Percentiles rank a stretch among this genome's conserved stretches.
These are phyloP conservation scores for Tachina grossa DNA, from an alignment of 2,888 invertebrate genomes.

Conservation along the genomic window DNA sequence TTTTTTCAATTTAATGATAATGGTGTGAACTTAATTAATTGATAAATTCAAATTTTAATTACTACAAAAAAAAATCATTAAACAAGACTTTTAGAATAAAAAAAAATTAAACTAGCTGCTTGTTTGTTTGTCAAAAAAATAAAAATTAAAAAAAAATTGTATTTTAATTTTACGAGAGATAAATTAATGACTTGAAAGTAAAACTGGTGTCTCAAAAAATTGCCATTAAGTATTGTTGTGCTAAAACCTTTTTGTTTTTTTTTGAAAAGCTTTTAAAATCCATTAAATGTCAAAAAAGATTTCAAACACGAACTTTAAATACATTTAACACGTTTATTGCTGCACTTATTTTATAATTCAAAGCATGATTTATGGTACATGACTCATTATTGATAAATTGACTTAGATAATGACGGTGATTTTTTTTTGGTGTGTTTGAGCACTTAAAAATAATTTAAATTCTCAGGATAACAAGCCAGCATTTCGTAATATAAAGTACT, in stretches of 20 bases:
- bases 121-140: not conserved
- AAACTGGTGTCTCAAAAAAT: conserved; percentile 31
- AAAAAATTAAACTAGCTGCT: not conserved
- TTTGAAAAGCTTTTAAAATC: conserved; percentile 16
- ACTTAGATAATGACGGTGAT: conserved; percentile 51
- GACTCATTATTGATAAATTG: conserved; percentile 68
- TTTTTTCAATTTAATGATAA: conserved; percentile 23
- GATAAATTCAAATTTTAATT: conserved; percentile 60
- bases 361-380: conserved; percentile 58
- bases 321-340: conserved; percentile 17
- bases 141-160: conserved; percentile 16
- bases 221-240: not conserved
- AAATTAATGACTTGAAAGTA: conserved; percentile 33
- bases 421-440: conserved; percentile 21
- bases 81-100: not conserved
- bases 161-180: not conserved
- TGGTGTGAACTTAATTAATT: conserved; percentile 67
- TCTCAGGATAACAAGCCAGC: not conserved
- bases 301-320: conserved; percentile 48
- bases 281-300: conserved; percentile 58
- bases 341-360: conserved; percentile 19
- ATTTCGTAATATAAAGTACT: no score
- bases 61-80: conserved; percentile 39
- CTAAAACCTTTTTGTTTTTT: conserved; percentile 12
- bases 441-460: conserved; percentile 37